Evolutionary conservation across 1,140 invertebrate genomes (phyloP).

Genomic region (Galendromus occidentalis): DNA sequence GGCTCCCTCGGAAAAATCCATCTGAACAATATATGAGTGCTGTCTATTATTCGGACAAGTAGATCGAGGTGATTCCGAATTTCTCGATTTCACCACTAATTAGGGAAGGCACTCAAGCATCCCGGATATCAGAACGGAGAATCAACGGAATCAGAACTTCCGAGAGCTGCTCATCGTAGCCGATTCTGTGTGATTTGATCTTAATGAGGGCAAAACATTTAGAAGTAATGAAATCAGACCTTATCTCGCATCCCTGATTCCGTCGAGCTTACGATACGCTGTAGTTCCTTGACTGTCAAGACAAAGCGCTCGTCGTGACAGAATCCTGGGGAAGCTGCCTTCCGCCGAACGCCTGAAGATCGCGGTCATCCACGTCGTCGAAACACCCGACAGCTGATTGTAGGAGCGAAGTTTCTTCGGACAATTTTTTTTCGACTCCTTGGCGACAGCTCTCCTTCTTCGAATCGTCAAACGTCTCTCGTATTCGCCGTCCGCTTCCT

Average conservation of each 20-base stretch:
- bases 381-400: constrained; percentile 55
- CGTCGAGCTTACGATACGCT: constrained; percentile 35
- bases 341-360: constrained; percentile 42
- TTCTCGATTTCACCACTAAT: no score
- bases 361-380: constrained; percentile 49
- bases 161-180: constrained; percentile 38
- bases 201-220: constrained; percentile 46
- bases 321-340: constrained; percentile 45
- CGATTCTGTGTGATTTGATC: constrained; percentile 40
- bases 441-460: constrained; percentile 40
- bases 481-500: constrained; percentile 25
- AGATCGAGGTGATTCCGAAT: no score
- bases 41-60: no score
- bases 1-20: no score
- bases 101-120: constrained; percentile 27
- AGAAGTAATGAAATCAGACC: constrained; percentile 43
- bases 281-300: constrained; percentile 50
- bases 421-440: no score
- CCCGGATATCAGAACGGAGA: no score
- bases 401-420: constrained; percentile 51
- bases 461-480: constrained; percentile 42
- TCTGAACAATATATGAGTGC: no score
- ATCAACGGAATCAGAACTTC: constrained; percentile 40
- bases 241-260: constrained; percentile 40
- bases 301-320: constrained; percentile 42